Conservation (phyloP, 2,113 vertebrate species). For the Lepus europaeus region DNA sequence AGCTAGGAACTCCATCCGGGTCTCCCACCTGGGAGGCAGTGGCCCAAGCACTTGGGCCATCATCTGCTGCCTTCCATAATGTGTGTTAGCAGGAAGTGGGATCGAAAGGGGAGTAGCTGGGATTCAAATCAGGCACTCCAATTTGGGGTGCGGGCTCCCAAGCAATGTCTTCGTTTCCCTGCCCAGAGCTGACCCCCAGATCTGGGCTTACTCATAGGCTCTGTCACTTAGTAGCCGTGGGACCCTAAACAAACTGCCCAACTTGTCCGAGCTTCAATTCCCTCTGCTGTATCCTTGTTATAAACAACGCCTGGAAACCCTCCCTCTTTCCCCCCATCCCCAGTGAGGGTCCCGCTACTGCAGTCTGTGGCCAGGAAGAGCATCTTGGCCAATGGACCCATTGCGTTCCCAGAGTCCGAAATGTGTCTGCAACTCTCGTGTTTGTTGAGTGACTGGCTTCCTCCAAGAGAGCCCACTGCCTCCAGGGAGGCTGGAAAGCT, state of each 20-base stretch:
- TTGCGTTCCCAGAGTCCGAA: background rate
- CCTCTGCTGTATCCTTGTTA: background rate
- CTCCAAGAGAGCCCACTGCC: background rate
- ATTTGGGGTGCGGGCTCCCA: no score
- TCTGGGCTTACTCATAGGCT: background rate
- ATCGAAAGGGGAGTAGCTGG: no score
- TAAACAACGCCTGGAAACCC: background rate
- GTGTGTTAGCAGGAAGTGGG: no score
- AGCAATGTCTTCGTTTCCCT: no score
- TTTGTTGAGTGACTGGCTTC: background rate
- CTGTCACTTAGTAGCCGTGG: background rate
- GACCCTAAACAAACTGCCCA: background rate
- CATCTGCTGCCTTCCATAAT: no score
- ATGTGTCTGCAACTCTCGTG: background rate
- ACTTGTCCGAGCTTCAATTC: slow-evolving; percentile 7
- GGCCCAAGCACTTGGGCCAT: no score
- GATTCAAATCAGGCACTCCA: no score
- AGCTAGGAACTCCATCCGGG: no score
- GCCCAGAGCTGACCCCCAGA: no score
- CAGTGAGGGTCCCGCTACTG: background rate
- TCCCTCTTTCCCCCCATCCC: background rate
- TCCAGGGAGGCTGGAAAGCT: background rate
- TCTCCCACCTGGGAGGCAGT: no score
- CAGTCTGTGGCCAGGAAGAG: background rate
- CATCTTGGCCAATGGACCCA: background rate